Evolutionary conservation across 2,113 vertebrate species (phyloP), one percentile per base, ranked within the genome.

Genomic region (Pedionomus torquatus): DNA sequence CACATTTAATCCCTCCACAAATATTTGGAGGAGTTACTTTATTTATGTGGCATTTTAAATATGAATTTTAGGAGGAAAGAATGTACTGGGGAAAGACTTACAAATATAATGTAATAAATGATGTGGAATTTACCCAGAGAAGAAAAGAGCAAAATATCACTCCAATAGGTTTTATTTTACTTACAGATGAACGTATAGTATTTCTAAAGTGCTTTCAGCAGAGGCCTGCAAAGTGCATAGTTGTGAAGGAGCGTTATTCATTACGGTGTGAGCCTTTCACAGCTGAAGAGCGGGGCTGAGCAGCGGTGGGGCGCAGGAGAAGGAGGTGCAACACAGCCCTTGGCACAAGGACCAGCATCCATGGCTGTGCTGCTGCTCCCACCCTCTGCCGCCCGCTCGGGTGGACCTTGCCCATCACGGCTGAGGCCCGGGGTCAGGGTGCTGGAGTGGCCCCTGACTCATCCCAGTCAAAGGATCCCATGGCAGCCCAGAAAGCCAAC

Each of bases 71-170:
- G 84, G 89, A 95, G 74, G 81, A 78, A 94, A 64, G 87, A 91
- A 80, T 43, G 44, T 94, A 72, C 86, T 68, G 71, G 72, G 86
- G 83, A 93, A 95, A 93, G 63, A 78, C 4, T 7, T 90, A 88
- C 88, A 93, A 97, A 90, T 89, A 49, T 84, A 90, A 78, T 81
- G 80, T 91, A 97, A 96, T 96, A 94, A 89, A 94, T 80, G 87
- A 93, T 91, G 96, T 97, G 97, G 74, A 96, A 97, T 97, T 97
- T 97, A 97, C 92, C 61, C 89, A 96, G 92, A 83, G 81, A 95
- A 87, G 91, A 94, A 94, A 95, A 94, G 93, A 96, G 87, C 94
- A 83, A 96, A 96, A 96, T 97, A 95, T 52, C 95, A 87, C 94
- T 95, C 46, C 68, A 66, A 74, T 63, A 89, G 91, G 69, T 90